These are phyloP conservation scores for Peromyscus melanophrys DNA, from an alignment of 2,797 vertebrate species.

Conservation along the genomic window DNA sequence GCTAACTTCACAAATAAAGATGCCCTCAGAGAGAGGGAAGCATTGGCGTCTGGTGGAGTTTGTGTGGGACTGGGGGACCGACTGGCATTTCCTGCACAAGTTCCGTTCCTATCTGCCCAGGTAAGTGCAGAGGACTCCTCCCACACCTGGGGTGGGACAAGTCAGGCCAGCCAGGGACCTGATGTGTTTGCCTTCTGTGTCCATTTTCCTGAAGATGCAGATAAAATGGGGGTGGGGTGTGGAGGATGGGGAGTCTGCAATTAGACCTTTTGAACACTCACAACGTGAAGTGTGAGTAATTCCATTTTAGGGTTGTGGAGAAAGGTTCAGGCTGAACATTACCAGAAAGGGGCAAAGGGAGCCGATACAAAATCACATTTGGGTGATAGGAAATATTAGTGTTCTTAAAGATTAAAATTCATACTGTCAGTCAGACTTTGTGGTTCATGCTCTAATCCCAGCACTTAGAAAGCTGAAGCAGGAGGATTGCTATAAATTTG, in stretches of 20 bases:
- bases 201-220: neutral
- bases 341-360: neutral
- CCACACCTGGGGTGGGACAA: neutral
- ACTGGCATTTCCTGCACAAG: neutral
- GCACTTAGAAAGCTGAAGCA: neutral
- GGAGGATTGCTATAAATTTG: neutral
- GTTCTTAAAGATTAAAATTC: conserved; percentile 32
- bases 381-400: neutral
- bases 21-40: conserved; percentile 55
- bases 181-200: neutral
- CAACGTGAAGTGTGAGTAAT: rapidly evolving
- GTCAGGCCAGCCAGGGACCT: neutral
- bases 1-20: conserved; percentile 77
- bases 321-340: neutral
- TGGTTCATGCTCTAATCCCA: neutral
- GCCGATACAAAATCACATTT: neutral
- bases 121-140: conserved; percentile 41
- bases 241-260: neutral
- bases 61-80: neutral
- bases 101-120: conserved; percentile 38
- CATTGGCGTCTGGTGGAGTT: neutral
- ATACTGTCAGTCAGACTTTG: neutral
- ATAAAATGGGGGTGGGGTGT: neutral
- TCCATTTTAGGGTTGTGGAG: neutral
- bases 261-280: neutral